phyloP scores from a whole-genome alignment of 2,888 invertebrate species.

The Euproctis similis region DNA sequence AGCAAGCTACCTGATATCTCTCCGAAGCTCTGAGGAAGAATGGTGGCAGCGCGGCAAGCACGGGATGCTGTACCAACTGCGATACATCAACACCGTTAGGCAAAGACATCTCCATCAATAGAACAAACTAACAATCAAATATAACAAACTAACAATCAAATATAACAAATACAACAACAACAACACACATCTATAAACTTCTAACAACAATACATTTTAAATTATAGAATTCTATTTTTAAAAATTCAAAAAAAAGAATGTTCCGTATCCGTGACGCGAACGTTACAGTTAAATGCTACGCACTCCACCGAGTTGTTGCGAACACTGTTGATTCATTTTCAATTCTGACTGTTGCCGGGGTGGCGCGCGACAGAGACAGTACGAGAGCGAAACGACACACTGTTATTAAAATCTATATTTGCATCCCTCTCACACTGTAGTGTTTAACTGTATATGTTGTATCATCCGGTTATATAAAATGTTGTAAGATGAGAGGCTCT shows the following conservation, averaged over 20 bases:
- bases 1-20: slow-evolving; percentile 82
- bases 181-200: slow-evolving; percentile 15
- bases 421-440: slow-evolving; percentile 54
- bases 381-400: slow-evolving; percentile 61
- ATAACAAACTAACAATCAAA: slow-evolving; percentile 18
- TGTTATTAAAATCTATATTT: slow-evolving; percentile 49
- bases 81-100: slow-evolving; percentile 91
- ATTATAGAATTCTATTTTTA: slow-evolving; percentile 2
- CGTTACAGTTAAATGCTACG: slow-evolving; percentile 45
- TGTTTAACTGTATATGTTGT: slow-evolving; percentile 75
- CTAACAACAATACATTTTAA: slow-evolving; percentile 7
- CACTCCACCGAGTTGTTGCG: slow-evolving; percentile 46
- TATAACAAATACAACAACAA: slow-evolving; percentile 12
- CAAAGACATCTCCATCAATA: slow-evolving; percentile 81
- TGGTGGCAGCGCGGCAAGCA: slow-evolving; percentile 88
- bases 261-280: slow-evolving; percentile 18
- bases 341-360: slow-evolving; percentile 53
- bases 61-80: slow-evolving; percentile 89
- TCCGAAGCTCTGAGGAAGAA: slow-evolving; percentile 92
- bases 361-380: slow-evolving; percentile 40
- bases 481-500: slow-evolving; percentile 59
- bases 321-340: slow-evolving; percentile 71
- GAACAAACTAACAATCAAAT: slow-evolving; percentile 15
- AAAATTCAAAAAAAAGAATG: slow-evolving; percentile 10
- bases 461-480: slow-evolving; percentile 75